Evolutionary conservation across 2,888 invertebrate species (phyloP), one percentile per base, ranked within the genome.

Genomic region (Galerucella calmariensis): DNA sequence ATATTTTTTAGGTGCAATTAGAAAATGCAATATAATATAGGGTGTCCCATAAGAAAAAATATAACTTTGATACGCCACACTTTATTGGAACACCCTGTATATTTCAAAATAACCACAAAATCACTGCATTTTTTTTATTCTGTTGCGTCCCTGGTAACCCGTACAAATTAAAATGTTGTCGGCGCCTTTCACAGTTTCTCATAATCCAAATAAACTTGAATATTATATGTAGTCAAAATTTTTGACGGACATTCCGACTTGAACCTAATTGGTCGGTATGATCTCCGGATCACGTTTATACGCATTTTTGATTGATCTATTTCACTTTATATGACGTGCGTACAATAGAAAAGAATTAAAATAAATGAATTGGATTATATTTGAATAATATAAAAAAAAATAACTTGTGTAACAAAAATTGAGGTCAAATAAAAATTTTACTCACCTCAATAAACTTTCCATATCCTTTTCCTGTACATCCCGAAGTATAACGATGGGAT

Each of bases 401-500:
- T 44, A 44, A 44, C 44, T 9, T 9, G 6, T 10, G 44, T 9
- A 44, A 48, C n/a, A 41, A n/a, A 56, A 16, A 16, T 53, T 16
- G 53, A 14, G 35, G 35, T 41, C 48, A 48, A 48, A 48, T 12
- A 48, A 48, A 14, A 53, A 16, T 20, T 56, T 12, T 62, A 75
- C 81, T 83, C 83, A 93, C 93, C 94, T 93, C 83, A 96, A 90
- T 83, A 96, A 90, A 85, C 94, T 94, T 85, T 95, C 95, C 91
- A 96, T 94, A 84, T 95, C 95, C 85, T 94, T 93, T 83, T 94
- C 93, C 84, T 94, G 93, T 27, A 96, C 94, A 87, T 96, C 96
- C 84, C 95, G 91, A 79, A 96, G 90, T 84, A 96, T 96, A 80
- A 96, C 94, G 83, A 96, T 96, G 65, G 96, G 96, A 88, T 96